Base-by-base conservation (phyloP, 1,140 invertebrate species). In the Ganaspis sp. region DNA sequence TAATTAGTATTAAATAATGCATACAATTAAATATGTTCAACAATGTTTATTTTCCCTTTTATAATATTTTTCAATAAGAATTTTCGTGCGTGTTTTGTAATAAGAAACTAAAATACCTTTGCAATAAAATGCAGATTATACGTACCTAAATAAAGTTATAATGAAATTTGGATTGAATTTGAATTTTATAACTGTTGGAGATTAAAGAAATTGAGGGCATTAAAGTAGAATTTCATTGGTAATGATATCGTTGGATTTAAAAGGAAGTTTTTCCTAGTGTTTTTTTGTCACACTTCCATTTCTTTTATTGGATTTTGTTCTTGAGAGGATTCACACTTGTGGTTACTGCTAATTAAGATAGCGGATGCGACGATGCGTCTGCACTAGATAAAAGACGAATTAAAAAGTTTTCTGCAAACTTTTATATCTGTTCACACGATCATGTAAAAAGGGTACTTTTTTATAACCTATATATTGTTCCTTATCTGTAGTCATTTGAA, bases 341-440 rank as follows among this genome's bases (percentile, higher is more conserved):
- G 70, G 40, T 72, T 70, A 76, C n/a, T 72, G 70, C 70, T 76
- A 76, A 76, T 76, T 76, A 76, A 72, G 75, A 77, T 77, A 77
- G 58, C 71, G 42, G 54, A 69, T 72, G 74, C 45, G 42, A n/a
- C 54, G 69, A 34, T 70, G 74, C 74, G 42, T 40, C 19, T 53
- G 37, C 12, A 64, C 19, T 76, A 76, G 74, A 76, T 76, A 76
- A 72, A 70, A 64, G 74, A 45, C 45, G 70, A 76, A 76, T 76
- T 76, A 76, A 76, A 71, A 77, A 77, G 70, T 77, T 77, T 70
- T 23, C 15, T 53, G 70, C 70, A 21, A 76, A 76, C 54, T 77
- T 75, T 75, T 69, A 70, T 69, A 26, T 38, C 54, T 64, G 54
- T 64, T 64, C 54, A 64, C 54, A 64, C 26, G 58, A 64, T 64